Conservation (phyloP, 2,797 vertebrate genomes). For the Rallus crepitans region DNA sequence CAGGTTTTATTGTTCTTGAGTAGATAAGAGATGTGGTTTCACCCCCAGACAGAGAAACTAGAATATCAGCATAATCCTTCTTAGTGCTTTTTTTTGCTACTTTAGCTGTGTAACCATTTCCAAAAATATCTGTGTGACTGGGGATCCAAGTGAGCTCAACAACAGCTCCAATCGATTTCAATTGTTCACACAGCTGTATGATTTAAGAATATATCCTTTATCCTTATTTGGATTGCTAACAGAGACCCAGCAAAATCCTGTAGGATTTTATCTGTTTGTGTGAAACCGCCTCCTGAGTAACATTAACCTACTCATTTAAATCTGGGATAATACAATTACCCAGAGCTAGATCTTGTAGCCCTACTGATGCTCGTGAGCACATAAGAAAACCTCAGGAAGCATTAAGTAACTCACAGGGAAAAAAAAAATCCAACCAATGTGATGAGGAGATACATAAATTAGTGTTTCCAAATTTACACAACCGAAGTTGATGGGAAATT, state of each 20-base stretch:
- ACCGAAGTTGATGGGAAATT: not conserved
- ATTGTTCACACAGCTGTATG: conserved; percentile 24
- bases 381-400: not conserved
- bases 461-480: not conserved
- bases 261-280: conserved; percentile 23
- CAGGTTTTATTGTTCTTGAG: not conserved
- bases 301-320: conserved; percentile 28
- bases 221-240: conserved; percentile 42
- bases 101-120: conserved; percentile 39
- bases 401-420: not conserved
- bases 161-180: conserved; percentile 6
- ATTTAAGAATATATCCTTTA: conserved; percentile 26
- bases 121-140: conserved; percentile 39
- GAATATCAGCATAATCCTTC: conserved; percentile 48
- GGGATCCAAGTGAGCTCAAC: conserved; percentile 14
- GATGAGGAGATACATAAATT: not conserved
- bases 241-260: conserved; percentile 11
- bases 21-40: not conserved
- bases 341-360: not conserved
- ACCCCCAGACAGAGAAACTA: conserved; percentile 1
- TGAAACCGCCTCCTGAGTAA: not conserved
- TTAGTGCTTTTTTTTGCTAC: conserved; percentile 36
- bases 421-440: not conserved
- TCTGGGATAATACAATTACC: conserved; percentile 12
- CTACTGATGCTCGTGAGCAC: not conserved